Percentiles rank a stretch among this genome's conserved stretches.
Conservation (phyloP, 2,888 invertebrate species). For the Neoascia interrupta region DNA sequence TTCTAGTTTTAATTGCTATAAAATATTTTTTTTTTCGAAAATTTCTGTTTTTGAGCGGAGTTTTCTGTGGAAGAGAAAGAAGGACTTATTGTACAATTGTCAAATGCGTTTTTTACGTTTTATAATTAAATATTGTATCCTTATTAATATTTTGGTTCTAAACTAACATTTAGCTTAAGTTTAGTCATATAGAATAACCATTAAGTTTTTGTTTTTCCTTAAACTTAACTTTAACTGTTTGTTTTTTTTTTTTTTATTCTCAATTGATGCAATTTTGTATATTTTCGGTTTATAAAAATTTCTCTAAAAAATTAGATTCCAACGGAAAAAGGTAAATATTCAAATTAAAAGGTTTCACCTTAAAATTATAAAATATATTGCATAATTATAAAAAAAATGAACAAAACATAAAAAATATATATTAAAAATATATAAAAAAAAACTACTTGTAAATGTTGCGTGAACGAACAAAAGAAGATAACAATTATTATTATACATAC, state of each 20-base stretch:
- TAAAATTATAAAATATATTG: conserved; percentile 20
- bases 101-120: conserved; percentile 67
- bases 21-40: conserved; percentile 44
- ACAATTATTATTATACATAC: conserved; percentile 43
- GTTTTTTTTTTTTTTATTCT: conserved; percentile 20
- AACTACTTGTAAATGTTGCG: conserved; percentile 62
- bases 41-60: conserved; percentile 42
- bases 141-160: conserved; percentile 38
- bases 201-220: too few relatives aligned
- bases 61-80: conserved; percentile 68
- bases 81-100: conserved; percentile 69
- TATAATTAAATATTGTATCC: conserved; percentile 57
- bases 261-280: not conserved
- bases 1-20: conserved; percentile 27
- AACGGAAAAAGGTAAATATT: conserved; percentile 66
- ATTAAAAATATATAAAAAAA: conserved; percentile 42
- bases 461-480: conserved; percentile 51
- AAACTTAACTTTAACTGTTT: too few relatives aligned
- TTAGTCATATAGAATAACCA: conserved; percentile 24
- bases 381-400: conserved; percentile 46
- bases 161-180: conserved; percentile 34
- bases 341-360: conserved; percentile 70
- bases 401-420: conserved; percentile 54
- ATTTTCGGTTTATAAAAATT: conserved; percentile 65
- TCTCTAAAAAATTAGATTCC: conserved; percentile 77